A percentile compares a stretch with the other conserved stretches of the same genome.
These are phyloP conservation scores for Molossus alvarezi DNA, from an alignment of 2,797 vertebrate species.

Conservation along the genomic window DNA sequence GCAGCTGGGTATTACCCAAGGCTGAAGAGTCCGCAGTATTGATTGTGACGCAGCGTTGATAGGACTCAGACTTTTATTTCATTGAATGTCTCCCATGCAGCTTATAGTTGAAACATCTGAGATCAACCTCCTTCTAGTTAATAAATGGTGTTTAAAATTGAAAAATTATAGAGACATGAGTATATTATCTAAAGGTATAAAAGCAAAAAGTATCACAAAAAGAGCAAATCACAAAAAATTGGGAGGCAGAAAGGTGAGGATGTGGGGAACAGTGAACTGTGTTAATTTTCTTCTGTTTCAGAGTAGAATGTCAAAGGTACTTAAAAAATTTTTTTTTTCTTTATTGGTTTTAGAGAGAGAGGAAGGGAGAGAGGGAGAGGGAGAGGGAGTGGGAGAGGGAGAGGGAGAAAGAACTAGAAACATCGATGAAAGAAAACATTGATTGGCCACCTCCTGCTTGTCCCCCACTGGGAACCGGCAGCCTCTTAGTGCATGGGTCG, in stretches of 20 bases:
- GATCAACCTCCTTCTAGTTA: conserved; percentile 8
- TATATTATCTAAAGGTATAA: conserved; percentile 50
- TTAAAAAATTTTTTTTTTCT: conserved; percentile 6
- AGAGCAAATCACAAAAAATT: conserved; percentile 47
- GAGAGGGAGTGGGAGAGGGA: no score
- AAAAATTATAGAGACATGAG: background rate
- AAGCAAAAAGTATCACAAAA: conserved; percentile 49
- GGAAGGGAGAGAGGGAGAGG: no score
- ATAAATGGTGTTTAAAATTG: conserved; percentile 3
- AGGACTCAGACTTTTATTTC: conserved; percentile 39
- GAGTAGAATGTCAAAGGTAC: background rate
- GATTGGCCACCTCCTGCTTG: no score
- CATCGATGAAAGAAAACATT: no score
- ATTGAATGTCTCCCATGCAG: background rate
- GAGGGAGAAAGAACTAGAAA: no score
- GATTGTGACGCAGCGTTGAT: conserved; percentile 16
- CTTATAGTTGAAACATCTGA: conserved; percentile 25
- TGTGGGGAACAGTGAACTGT: background rate
- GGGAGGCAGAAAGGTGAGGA: background rate
- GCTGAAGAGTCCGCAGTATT: background rate
- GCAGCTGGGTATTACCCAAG: background rate
- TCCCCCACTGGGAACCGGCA: no score
- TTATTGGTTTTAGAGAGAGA: no score
- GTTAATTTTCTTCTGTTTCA: conserved; percentile 16
- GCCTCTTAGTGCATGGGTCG: no score